phyloP scores from a whole-genome alignment of 2,888 invertebrate species.

The Gastrophysa polygoni region DNA sequence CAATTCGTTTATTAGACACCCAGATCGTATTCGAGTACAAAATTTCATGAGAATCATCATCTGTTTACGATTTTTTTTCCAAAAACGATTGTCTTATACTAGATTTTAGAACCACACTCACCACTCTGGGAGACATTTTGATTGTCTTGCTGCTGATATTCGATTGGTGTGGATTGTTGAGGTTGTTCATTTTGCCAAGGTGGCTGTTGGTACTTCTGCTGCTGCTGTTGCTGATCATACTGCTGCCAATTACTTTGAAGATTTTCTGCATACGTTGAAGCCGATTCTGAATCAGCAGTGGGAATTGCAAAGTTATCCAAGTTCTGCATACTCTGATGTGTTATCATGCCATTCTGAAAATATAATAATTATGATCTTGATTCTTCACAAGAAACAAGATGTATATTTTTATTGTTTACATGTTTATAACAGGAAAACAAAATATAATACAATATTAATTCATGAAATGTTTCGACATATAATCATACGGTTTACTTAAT shows the following conservation, averaged over 20 bases:
- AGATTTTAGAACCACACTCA: too few species aligned
- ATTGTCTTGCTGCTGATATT: slow-evolving; percentile 38
- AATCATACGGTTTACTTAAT: too few species aligned
- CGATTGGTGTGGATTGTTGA: slow-evolving; percentile 30
- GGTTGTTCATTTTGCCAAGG: slow-evolving; percentile 48
- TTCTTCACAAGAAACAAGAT: not conserved
- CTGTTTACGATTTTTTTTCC: not conserved
- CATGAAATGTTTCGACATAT: too few species aligned
- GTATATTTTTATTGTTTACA: too few species aligned
- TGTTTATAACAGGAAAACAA: too few species aligned
- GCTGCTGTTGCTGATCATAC: slow-evolving; percentile 45
- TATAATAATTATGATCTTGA: too few species aligned
- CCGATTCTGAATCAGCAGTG: slow-evolving; percentile 28
- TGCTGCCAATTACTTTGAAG: slow-evolving; percentile 43
- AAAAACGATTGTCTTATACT: too few species aligned
- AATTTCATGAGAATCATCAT: too few species aligned
- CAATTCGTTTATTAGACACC: too few species aligned
- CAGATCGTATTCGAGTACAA: too few species aligned
- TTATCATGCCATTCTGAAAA: slow-evolving; percentile 54
- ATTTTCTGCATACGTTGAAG: slow-evolving; percentile 31
- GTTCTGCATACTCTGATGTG: slow-evolving; percentile 42
- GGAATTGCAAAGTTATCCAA: slow-evolving; percentile 10
- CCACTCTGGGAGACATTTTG: slow-evolving; percentile 32
- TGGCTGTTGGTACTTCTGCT: slow-evolving; percentile 39
- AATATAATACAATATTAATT: too few species aligned